Percentiles rank a stretch among this genome's conserved stretches.
Conservation (phyloP, 2,113 vertebrate species). For the Onychostruthus taczanowskii region DNA sequence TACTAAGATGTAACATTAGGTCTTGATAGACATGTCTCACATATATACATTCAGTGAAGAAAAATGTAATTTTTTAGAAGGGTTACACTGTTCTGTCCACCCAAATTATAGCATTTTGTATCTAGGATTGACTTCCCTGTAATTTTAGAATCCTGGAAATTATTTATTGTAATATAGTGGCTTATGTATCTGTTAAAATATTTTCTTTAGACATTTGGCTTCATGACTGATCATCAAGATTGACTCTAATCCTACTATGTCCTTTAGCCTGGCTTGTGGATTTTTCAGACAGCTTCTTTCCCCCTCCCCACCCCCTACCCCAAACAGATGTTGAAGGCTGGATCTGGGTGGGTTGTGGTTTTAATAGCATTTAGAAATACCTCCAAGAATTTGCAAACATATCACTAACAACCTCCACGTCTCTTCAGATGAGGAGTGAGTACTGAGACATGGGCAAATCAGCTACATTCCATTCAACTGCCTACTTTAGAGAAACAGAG, state of each 20-base stretch:
- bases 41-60: background rate
- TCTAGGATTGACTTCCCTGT: background rate
- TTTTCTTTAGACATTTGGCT: background rate
- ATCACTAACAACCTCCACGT: background rate
- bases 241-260: background rate
- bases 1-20: background rate
- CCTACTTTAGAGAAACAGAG: background rate
- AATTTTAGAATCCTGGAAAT: background rate
- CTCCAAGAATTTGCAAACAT: background rate
- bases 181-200: background rate
- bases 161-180: background rate
- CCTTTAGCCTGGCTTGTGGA: background rate
- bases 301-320: no score
- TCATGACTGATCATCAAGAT: background rate
- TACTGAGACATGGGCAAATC: background rate
- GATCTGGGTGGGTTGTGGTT: background rate
- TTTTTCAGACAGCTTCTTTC: background rate
- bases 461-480: background rate
- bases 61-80: background rate
- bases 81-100: background rate
- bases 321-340: background rate
- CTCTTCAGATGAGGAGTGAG: background rate
- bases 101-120: background rate
- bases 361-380: constrained; percentile 17
- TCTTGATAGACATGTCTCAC: background rate